These are phyloP conservation scores for Spilogale gracilis DNA, from an alignment of 2,113 vertebrate species.

Conservation along the genomic window DNA sequence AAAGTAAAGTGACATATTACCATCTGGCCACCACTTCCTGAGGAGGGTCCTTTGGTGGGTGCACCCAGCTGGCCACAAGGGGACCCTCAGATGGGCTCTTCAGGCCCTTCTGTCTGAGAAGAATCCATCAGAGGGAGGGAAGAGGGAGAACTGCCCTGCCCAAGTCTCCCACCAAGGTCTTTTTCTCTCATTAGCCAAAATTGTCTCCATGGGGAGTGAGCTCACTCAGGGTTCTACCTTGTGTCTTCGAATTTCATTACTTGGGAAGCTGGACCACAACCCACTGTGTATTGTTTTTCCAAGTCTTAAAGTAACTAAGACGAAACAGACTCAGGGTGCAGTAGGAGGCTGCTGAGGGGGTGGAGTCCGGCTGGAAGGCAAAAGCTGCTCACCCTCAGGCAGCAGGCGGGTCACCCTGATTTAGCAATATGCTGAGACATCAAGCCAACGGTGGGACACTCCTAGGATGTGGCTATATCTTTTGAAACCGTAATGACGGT, in stretches of 20 bases:
- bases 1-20: background rate
- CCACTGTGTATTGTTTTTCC: background rate
- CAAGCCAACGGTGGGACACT: background rate
- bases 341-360: background rate
- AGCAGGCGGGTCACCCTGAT: background rate
- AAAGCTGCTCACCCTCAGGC: background rate
- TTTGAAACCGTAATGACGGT: too few species aligned
- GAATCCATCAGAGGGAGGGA: background rate
- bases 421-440: background rate
- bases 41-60: background rate
- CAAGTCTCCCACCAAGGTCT: background rate
- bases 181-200: background rate
- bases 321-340: background rate
- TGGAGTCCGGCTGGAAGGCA: background rate
- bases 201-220: background rate
- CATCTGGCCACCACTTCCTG: too few species aligned
- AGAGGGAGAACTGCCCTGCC: rapidly evolving
- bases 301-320: background rate
- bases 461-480: background rate
- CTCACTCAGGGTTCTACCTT: background rate
- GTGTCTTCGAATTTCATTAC: background rate
- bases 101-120: background rate
- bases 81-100: background rate
- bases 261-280: background rate
- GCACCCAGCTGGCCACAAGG: rapidly evolving